Conservation (phyloP, 2,888 invertebrate species). For the Tipula confusa region DNA sequence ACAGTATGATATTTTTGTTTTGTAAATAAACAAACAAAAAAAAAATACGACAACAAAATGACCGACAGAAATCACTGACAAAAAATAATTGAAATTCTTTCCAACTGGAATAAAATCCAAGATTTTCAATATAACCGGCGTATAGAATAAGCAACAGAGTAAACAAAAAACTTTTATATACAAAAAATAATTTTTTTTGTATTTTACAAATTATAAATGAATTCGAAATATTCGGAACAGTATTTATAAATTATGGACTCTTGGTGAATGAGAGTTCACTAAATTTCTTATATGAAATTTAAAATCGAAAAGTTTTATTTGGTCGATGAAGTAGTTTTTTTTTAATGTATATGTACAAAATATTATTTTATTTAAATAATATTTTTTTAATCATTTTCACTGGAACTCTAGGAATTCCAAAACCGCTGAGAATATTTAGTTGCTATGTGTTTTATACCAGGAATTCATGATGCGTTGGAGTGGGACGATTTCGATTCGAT, state of each 20-base stretch:
- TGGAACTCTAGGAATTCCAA: constrained; percentile 28
- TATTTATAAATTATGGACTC: not conserved
- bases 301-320: not conserved
- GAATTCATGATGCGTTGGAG: constrained; percentile 33
- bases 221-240: not conserved
- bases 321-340: not conserved
- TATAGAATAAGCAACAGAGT: not conserved
- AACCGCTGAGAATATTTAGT: constrained; percentile 30
- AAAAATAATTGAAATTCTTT: constrained; percentile 21
- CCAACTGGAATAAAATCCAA: constrained; percentile 1
- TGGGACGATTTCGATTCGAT: not conserved
- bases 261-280: not conserved
- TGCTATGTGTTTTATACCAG: constrained; percentile 34
- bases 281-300: constrained; percentile 25
- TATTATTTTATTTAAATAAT: not conserved
- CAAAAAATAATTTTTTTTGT: not conserved
- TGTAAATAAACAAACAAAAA: not conserved
- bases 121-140: not conserved
- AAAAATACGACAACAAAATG: not conserved
- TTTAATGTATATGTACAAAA: not conserved
- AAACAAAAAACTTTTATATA: not conserved
- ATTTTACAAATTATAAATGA: constrained; percentile 5
- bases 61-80: not conserved
- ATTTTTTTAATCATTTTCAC: not conserved
- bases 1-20: too few relatives aligned